Evolutionary conservation across 2,113 vertebrate species (phyloP), one percentile per base, ranked within the genome.

Genomic region (Capreolus pygargus): DNA sequence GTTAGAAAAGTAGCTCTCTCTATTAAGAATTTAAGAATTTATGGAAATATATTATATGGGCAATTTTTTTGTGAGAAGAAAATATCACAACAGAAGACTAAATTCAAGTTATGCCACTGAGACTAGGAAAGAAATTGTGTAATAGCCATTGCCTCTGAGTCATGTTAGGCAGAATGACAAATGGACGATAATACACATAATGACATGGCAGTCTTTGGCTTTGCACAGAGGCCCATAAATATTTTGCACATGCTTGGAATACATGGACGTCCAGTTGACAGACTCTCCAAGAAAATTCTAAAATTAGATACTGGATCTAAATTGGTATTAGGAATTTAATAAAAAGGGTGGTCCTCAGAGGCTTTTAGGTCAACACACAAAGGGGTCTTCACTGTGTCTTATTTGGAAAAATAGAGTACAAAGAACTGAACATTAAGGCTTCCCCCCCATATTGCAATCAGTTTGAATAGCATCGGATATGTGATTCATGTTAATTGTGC

Each of bases 271-370:
- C 14, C 74, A 95, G 57, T 95, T 96, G 95, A 98, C 95, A 95
- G 50, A 21, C 36, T 92, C 58, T 97, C 67, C 79, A 98, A 95
- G 95, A 99, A 98, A 97, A 54, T 96, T 98, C 84, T n/a, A 33
- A 98, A 98, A 92, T 98, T 98, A 98, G 98, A 97, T 94, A 79
- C 33, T 14, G 94, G 8, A 12, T 98, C 95, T 94, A 94, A 98
- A 93, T 82, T 95, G 70, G 92, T 55, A 91, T 30, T 55, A 92
- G 76, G 94, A 57, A 97, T 90, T 96, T 89, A 95, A 92, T 95
- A 54, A 94, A 97, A 97, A 88, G 91, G 43, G 74, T 94, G 93
- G 7, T 90, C 64, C 30, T 61, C 12, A 4, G 23, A 96, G 97
- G 95, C 61, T 96, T 95, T 78, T 30, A 92, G 97, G 28, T 97